A percentile compares a stretch with the other conserved stretches of the same genome.
These are phyloP conservation scores for Hydrotaea diabolus DNA, from an alignment of 2,888 invertebrate genomes.

Conservation along the genomic window DNA sequence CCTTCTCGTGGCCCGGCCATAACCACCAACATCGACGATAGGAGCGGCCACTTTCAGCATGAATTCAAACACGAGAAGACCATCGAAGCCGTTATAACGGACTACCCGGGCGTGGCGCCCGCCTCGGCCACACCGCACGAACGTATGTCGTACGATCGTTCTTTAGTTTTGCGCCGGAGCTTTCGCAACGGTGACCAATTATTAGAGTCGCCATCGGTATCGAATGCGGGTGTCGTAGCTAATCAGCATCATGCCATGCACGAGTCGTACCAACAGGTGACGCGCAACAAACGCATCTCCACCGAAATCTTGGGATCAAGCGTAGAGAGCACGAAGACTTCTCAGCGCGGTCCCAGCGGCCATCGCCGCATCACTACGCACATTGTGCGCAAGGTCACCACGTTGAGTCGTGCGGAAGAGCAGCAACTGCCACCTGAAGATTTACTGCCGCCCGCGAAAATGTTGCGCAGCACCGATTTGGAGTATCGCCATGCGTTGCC, in stretches of 20 bases:
- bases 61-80: conserved; percentile 83
- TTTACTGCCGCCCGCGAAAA: conserved; percentile 82
- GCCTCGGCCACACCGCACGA: conserved; percentile 71
- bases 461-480: conserved; percentile 81
- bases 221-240: background rate
- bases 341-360: conserved; percentile 89
- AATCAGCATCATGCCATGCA: conserved; percentile 53
- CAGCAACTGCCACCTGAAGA: conserved; percentile 85
- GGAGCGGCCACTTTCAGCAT: conserved; percentile 80
- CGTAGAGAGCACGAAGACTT: conserved; percentile 91
- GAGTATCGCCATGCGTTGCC: conserved; percentile 80
- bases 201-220: background rate
- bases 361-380: conserved; percentile 92
- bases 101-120: conserved; percentile 77
- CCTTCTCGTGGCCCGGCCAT: conserved; percentile 83
- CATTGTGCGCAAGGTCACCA: conserved; percentile 93
- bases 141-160: conserved; percentile 81
- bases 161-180: conserved; percentile 72
- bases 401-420: conserved; percentile 92
- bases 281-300: conserved; percentile 90
- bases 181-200: conserved; percentile 51
- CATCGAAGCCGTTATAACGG: conserved; percentile 82
- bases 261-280: conserved; percentile 86
- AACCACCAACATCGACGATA: conserved; percentile 83
- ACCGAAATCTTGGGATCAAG: conserved; percentile 93